phyloP scores from a whole-genome alignment of 1,140 invertebrate species.

The Babylonia areolata region DNA sequence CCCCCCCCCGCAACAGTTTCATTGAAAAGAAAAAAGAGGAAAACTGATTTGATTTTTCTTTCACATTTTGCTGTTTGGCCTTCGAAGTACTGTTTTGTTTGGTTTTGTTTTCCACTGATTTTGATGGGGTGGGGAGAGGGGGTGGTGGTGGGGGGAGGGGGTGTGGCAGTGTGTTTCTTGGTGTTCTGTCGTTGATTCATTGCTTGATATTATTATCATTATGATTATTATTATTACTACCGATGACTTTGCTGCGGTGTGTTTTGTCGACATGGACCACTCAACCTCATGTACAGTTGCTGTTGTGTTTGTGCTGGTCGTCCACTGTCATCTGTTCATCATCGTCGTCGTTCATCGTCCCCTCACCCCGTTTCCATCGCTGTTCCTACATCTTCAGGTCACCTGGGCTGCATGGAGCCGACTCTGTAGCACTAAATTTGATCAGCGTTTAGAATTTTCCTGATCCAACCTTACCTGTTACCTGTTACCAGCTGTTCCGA shows the following conservation, averaged over 20 bases:
- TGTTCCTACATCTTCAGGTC: no score
- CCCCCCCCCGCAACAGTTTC: no score
- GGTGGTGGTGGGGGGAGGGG: no score
- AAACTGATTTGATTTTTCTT: no score
- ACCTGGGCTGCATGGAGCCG: no score
- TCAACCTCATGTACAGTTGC: constrained; percentile 16
- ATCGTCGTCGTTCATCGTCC: not conserved
- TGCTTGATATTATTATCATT: not conserved
- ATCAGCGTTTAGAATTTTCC: no score
- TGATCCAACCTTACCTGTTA: no score
- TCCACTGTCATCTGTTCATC: not conserved
- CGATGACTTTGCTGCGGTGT: not conserved
- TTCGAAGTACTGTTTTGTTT: no score
- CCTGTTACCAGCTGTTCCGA: no score
- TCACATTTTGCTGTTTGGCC: not conserved
- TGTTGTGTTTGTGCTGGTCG: not conserved
- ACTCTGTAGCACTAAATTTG: no score
- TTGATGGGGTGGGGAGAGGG: not conserved
- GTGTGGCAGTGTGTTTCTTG: not conserved
- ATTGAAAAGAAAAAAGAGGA: no score
- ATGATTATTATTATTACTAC: no score
- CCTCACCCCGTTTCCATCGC: not conserved
- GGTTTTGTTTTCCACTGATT: not conserved
- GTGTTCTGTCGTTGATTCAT: not conserved
- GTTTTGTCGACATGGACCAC: not conserved